Evolutionary conservation across 2,888 invertebrate genomes (phyloP), one percentile per base, ranked within the genome.

Genomic region (Meghimatium bilineatum): DNA sequence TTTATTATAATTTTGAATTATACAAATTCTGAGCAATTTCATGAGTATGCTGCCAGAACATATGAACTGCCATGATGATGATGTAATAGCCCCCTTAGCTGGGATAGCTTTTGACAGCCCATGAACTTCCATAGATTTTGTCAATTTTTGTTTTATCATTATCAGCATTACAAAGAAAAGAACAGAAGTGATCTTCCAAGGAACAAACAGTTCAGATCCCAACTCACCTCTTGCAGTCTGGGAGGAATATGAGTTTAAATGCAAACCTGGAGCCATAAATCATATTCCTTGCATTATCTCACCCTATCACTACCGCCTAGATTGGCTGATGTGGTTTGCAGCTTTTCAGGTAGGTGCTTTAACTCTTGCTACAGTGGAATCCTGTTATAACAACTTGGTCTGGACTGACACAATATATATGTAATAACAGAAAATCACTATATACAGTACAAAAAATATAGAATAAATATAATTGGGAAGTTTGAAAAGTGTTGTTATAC

Each of bases 301-400:
- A 36, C 94, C 94, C 6, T 94, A 94, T 86, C 94, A 94, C 88
- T 94, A 94, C 86, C 87, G 94, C 56, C 90, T 94, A 8, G 94
- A 94, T 87, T 94, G 94, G 94, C 90, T 94, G 23, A 92, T 94
- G 91, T 94, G 94, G 94, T 94, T 94, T 88, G 93, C 94, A 52
- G 93, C 94, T 56, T 94, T 94, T 87, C 93, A 93, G 91, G 85
- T 86, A 44, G 76, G 78, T 67, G 23, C 26, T 71, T 10, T 12
- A 67, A 17, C 23, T 20, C 5, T 17, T 66, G n/a, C n/a, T n/a
- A n/a, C n/a, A n/a, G n/a, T n/a, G 12, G 8, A 67, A 32, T 17
- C n/a, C 12, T 66, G n/a, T n/a, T n/a, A n/a, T n/a, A n/a, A n/a
- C n/a, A n/a, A n/a, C n/a, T n/a, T n/a, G n/a, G n/a, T n/a, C n/a